Base-by-base conservation (phyloP, 2,888 invertebrate genomes). In the Leptothorax acervorum region DNA sequence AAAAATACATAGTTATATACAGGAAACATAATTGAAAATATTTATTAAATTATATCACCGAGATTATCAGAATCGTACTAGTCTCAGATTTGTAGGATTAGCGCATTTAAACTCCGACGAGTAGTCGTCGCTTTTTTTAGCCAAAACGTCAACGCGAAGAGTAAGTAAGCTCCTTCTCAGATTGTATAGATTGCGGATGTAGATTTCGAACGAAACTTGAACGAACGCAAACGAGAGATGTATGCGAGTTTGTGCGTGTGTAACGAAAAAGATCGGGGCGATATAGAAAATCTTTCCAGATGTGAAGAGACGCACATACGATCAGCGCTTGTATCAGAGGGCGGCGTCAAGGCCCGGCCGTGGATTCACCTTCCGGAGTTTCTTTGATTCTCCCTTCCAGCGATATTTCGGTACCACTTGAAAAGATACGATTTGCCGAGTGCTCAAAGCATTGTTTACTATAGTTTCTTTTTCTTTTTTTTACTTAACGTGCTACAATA, bases 301-400 rank as follows among this genome's bases (percentile, higher is more conserved):
- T 92, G 88, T 92, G 85, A 94, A 94, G 92, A 94, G 95, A 92
- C 94, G 95, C 92, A 92, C 94, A 91, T 95, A 95, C 93, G 95
- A 95, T 92, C 95, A 95, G 91, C 94, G 95, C 92, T 91, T 91
- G 89, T 93, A 93, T 93, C 95, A 94, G 91, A 94, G 92, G 91
- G 90, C 93, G 45, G 92, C 94, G 28, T 92, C 94, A 82, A 94
- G 93, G 91, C 92, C 93, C 95, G 96, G 96, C 93, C 96, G 96
- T 95, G 96, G 96, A 93, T 97, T 96, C 96, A 97, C 97, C 96
- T 97, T 97, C 96, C 96, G 97, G 96, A 97, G 97, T 96, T 97
- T 97, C 96, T 98, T 97, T 96, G 98, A 98, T 95, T 97, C 97
- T 95, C 98, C 98, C 95, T 97, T 98, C 96, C 97, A 97, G 96